Evolutionary conservation across 2,888 invertebrate species (phyloP).

Genomic region (Zhengitettix transpicula): DNA sequence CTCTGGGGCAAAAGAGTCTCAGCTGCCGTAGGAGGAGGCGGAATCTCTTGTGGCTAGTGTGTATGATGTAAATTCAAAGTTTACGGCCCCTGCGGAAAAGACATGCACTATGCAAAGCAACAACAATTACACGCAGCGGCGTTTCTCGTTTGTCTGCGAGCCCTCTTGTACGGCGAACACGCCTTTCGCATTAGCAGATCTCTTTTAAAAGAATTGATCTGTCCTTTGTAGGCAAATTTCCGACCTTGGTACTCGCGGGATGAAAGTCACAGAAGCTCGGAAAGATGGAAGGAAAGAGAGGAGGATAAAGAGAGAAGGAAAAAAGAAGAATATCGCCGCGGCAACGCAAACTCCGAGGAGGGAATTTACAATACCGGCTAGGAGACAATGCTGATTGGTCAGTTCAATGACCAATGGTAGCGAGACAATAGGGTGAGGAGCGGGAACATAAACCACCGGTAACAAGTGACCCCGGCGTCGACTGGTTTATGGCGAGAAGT

Average conservation of each 20-base stretch:
- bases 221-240: background rate
- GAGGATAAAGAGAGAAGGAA: background rate
- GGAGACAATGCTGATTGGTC: background rate
- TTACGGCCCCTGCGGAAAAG: no score
- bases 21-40: no score
- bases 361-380: background rate
- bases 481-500: background rate
- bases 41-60: no score
- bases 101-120: no score
- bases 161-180: no score
- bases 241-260: no score
- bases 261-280: no score
- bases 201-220: background rate
- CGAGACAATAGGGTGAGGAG: background rate
- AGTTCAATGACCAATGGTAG: background rate
- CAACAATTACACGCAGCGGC: no score
- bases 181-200: no score
- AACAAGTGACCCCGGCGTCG: background rate
- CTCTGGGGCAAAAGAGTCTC: no score
- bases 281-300: background rate
- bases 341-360: background rate
- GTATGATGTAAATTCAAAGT: no score
- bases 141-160: no score
- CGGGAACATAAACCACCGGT: background rate
- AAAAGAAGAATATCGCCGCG: background rate